Evolutionary conservation across 2,888 invertebrate genomes (phyloP), one percentile per base, ranked within the genome.

Genomic region (Cryptus viduatorius): DNA sequence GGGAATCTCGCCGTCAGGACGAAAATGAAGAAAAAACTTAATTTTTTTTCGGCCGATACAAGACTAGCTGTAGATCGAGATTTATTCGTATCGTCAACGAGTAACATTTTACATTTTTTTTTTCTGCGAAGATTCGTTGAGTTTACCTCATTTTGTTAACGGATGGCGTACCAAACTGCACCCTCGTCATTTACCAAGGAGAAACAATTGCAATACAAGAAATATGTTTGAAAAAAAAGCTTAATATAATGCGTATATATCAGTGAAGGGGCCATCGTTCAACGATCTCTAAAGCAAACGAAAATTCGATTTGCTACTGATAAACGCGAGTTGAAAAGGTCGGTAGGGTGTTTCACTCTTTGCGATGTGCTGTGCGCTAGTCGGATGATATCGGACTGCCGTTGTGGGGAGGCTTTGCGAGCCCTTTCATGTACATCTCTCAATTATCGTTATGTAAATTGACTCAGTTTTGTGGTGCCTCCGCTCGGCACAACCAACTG

Each of bases 401-500:
- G 48, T 61, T 50, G 67, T 59, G 72, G 76, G 44, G 75, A 86
- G 84, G 86, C 37, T 37, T 37, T 37, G 1, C 37, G 37, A 37
- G 89, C 90, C 91, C 92, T 76, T 93, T 93, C 92, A 91, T 92
- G 90, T 91, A 89, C 90, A 87, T 91, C 90, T 92, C 93, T 92
- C 93, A 92, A 92, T 92, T 93, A 92, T 92, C 92, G 92, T 92
- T 92, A 92, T 92, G 93, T 89, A 93, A 93, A 93, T 92, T 92
- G 92, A 92, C 92, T 92, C 91, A 90, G 91, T 91, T 92, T 90
- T 90, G 89, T 89, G 89, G 88, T 90, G 90, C 77, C 77, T 67
- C 76, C 65, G 78, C 69, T 76, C 53, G 53, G 61, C 68, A 46
- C 50, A 59, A 77, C 42, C 24, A 50, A 37, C 31, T 24, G 31